These are phyloP conservation scores for Ptychochromis oligacanthus DNA, from an alignment of 2,113 vertebrate genomes.

Conservation along the genomic window DNA sequence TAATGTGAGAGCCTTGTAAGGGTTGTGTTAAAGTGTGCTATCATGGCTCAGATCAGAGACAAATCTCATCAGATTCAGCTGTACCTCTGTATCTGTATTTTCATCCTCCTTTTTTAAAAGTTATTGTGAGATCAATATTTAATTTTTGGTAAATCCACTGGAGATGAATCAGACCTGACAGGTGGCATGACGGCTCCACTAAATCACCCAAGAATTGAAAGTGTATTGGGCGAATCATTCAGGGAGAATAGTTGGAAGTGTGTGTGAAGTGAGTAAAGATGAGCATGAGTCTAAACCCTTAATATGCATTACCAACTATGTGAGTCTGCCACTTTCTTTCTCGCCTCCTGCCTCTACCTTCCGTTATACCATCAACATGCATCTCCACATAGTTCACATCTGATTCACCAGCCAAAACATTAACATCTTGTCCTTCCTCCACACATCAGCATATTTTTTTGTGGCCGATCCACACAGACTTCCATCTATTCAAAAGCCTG, in stretches of 20 bases:
- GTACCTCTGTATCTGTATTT: conserved; percentile 32
- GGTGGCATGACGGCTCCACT: conserved; percentile 37
- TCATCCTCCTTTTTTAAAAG: conserved; percentile 23
- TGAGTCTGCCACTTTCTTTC: not conserved
- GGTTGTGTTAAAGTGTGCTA: conserved; percentile 5
- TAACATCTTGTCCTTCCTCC: not conserved
- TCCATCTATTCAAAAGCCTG: not conserved
- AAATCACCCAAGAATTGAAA: conserved; percentile 47
- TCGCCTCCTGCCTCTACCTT: not conserved
- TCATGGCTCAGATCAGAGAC: conserved; percentile 12
- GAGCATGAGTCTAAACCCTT: conserved; percentile 7
- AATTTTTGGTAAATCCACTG: conserved; percentile 64
- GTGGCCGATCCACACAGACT: not conserved
- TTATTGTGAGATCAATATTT: conserved; percentile 70
- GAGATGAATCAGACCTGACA: conserved; percentile 63
- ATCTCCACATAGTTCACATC: not conserved
- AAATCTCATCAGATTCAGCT: conserved; percentile 25
- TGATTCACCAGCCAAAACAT: not conserved
- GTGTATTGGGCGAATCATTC: conserved; percentile 27
- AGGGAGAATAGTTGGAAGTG: conserved; percentile 12
- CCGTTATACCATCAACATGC: not conserved
- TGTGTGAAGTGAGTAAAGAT: conserved; percentile 13
- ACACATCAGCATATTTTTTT: not conserved
- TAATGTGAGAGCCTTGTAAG: conserved; percentile 1
- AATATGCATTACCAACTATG: conserved; percentile 1